Conservation (phyloP, 2,113 vertebrate species). For the Burhinus oedicnemus region DNA sequence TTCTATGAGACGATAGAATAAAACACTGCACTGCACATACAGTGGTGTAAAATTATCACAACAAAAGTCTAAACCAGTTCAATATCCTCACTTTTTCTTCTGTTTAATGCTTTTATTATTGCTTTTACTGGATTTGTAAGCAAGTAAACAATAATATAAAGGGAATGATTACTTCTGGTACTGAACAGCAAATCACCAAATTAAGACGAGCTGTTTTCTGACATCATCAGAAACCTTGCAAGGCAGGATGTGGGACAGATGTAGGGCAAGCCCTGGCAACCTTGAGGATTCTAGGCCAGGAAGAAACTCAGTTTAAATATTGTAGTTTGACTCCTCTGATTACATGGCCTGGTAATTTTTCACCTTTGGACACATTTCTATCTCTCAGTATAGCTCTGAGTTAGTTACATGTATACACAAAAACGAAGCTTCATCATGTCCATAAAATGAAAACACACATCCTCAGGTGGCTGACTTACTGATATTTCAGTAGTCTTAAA, state of each 20-base stretch:
- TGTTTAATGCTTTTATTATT: neutral
- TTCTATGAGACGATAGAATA: neutral
- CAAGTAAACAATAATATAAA: neutral
- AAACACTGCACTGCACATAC: neutral
- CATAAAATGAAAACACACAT: neutral
- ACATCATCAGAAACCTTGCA: neutral
- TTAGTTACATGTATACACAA: neutral
- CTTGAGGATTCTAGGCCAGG: neutral
- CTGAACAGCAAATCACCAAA: neutral
- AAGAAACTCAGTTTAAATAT: neutral
- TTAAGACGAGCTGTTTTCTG: neutral
- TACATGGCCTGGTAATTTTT: neutral
- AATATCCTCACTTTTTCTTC: neutral
- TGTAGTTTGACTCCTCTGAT: neutral
- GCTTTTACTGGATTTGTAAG: neutral
- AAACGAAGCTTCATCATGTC: neutral
- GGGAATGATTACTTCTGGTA: neutral
- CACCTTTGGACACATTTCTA: neutral
- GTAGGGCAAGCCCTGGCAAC: neutral
- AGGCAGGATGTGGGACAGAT: neutral
- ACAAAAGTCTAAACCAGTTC: neutral
- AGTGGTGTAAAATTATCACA: neutral
- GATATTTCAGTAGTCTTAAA: neutral
- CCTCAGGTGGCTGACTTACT: neutral
- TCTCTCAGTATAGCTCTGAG: neutral